A percentile compares a stretch with the other conserved stretches of the same genome.
phyloP scores from a whole-genome alignment of 2,888 invertebrate species.

The Synanthedon vespiformis region DNA sequence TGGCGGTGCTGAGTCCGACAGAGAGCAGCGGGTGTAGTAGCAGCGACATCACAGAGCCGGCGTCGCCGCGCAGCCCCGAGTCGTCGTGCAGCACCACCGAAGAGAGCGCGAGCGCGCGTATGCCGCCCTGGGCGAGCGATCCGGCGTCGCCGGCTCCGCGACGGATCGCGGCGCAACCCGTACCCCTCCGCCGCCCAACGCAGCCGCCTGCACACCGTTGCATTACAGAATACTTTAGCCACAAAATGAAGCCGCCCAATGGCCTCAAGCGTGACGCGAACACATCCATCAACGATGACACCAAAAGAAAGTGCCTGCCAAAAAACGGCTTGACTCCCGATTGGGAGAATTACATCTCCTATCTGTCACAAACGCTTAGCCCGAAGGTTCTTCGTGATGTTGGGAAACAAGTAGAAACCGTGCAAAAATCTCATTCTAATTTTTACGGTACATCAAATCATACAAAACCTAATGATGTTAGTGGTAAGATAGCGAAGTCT shows the following conservation, averaged over 20 bases:
- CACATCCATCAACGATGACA: slow-evolving; percentile 33
- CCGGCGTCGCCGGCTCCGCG: slow-evolving; percentile 60
- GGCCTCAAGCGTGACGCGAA: slow-evolving; percentile 55
- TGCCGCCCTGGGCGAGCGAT: slow-evolving; percentile 65
- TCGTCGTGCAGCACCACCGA: slow-evolving; percentile 70
- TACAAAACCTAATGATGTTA: slow-evolving; percentile 30
- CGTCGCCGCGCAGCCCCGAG: slow-evolving; percentile 83
- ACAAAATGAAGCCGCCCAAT: slow-evolving; percentile 81
- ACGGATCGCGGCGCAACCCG: slow-evolving; percentile 51
- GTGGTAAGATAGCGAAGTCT: slow-evolving; percentile 19
- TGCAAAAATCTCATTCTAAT: slow-evolving; percentile 21
- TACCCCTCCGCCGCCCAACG: slow-evolving; percentile 38
- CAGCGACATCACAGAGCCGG: slow-evolving; percentile 89
- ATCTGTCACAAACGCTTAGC: slow-evolving; percentile 58
- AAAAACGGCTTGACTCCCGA: slow-evolving; percentile 61
- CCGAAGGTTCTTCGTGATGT: slow-evolving; percentile 60
- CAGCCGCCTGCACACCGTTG: slow-evolving; percentile 75
- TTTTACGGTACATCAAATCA: slow-evolving; percentile 22
- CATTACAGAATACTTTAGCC: slow-evolving; percentile 87
- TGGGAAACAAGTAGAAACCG: slow-evolving; percentile 38
- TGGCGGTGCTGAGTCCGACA: slow-evolving; percentile 82
- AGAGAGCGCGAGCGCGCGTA: slow-evolving; percentile 57
- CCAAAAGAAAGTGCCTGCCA: slow-evolving; percentile 56
- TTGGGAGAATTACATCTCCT: slow-evolving; percentile 62
- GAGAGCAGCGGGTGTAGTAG: slow-evolving; percentile 77